These are phyloP conservation scores for Grus americana DNA, from an alignment of 2,113 vertebrate genomes.

Conservation along the genomic window DNA sequence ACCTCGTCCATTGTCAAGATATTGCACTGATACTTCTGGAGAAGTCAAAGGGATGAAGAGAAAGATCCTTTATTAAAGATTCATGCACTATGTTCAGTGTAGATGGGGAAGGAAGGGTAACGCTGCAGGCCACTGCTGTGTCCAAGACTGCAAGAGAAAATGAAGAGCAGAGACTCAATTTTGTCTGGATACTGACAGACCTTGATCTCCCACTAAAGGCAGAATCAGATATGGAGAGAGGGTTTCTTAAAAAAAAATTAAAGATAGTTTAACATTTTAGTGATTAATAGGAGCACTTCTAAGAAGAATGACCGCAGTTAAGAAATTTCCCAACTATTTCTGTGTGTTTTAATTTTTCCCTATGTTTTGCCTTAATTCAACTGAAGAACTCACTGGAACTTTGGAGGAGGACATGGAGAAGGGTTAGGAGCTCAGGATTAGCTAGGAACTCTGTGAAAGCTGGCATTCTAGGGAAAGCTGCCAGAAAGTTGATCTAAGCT, in stretches of 20 bases:
- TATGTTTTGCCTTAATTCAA: neutral
- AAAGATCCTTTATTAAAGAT: neutral
- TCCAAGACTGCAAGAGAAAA: neutral
- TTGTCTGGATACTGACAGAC: neutral
- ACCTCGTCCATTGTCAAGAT: accelerated
- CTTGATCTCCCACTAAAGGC: neutral
- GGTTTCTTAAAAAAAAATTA: neutral
- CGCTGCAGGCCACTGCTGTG: neutral
- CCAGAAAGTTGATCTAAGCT: neutral
- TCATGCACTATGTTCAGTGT: neutral
- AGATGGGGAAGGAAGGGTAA: neutral
- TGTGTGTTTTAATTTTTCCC: neutral
- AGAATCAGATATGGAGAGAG: neutral
- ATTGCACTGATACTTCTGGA: neutral
- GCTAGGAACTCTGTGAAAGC: neutral
- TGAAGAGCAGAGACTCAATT: accelerated
- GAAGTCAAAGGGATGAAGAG: neutral
- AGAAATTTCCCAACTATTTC: neutral
- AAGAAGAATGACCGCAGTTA: neutral
- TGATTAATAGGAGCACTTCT: neutral
- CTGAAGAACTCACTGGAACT: neutral
- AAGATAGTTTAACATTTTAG: neutral
- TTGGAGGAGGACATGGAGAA: neutral
- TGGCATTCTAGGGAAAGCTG: neutral
- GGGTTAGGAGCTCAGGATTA: neutral